phyloP scores from a whole-genome alignment of 2,888 invertebrate genomes.

The Autographa pulchrina region DNA sequence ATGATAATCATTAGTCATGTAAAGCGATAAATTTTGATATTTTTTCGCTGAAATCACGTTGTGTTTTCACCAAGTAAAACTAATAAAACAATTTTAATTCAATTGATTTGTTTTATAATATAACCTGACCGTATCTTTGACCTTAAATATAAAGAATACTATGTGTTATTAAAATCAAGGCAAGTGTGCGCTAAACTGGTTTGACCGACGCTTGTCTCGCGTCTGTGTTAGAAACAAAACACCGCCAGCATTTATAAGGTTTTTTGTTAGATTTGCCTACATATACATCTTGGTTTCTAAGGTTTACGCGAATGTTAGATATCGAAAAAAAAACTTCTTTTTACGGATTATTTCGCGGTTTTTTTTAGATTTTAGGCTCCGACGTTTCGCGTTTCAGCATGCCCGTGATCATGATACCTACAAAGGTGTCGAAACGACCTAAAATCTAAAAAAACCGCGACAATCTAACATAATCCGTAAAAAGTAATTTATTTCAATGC shows the following conservation, averaged over 20 bases:
- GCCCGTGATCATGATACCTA: too few relatives aligned
- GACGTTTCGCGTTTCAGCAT: too few relatives aligned
- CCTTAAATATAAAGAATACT: background rate
- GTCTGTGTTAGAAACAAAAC: slow-evolving; percentile 1
- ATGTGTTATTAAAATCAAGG: background rate
- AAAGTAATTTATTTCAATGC: too few relatives aligned
- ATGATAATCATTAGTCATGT: slow-evolving; percentile 10
- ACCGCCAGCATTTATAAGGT: background rate
- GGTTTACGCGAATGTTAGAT: too few relatives aligned
- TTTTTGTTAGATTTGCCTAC: background rate
- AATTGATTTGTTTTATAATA: background rate
- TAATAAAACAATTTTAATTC: background rate
- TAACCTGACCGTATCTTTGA: background rate
- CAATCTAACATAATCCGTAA: too few relatives aligned
- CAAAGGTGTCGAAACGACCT: too few relatives aligned
- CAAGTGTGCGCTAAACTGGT: background rate
- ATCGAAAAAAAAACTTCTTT: too few relatives aligned
- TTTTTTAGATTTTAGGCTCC: too few relatives aligned
- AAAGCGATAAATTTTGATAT: slow-evolving; percentile 12
- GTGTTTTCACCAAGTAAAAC: background rate
- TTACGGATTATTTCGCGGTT: too few relatives aligned
- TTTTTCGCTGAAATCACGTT: background rate
- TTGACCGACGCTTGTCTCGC: background rate
- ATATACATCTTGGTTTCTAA: background rate
- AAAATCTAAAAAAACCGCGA: too few relatives aligned